phyloP scores from a whole-genome alignment of 1,140 invertebrate genomes.

The Coboldia fuscipes region DNA sequence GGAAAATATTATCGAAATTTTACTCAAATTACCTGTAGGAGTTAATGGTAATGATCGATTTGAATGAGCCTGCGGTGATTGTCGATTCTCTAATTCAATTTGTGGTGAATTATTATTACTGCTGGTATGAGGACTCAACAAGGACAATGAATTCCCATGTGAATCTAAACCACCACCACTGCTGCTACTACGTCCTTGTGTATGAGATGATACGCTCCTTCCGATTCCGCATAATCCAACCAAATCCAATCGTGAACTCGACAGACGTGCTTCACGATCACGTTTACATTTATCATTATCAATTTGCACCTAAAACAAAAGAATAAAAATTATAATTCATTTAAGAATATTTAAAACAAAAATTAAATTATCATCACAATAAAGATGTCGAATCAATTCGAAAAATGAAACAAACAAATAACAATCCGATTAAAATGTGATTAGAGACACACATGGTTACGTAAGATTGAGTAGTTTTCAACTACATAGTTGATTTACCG shows the following conservation, averaged over 20 bases:
- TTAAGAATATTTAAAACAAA: background rate
- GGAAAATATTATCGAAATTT: background rate
- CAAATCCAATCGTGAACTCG: slow-evolving; percentile 14
- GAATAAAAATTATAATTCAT: background rate
- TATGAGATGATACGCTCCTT: slow-evolving; percentile 6
- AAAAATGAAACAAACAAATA: too few relatives aligned
- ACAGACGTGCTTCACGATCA: slow-evolving; percentile 11
- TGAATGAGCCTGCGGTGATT: slow-evolving; percentile 6
- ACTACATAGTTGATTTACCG: too few relatives aligned
- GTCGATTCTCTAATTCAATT: slow-evolving; percentile 4
- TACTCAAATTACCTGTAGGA: slow-evolving; percentile 9
- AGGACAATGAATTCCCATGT: slow-evolving; percentile 7
- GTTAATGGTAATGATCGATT: slow-evolving; percentile 7
- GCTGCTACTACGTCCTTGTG: too few relatives aligned
- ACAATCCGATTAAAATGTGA: too few relatives aligned
- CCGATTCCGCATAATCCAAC: slow-evolving; percentile 9
- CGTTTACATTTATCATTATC: slow-evolving; percentile 21
- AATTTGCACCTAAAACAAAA: slow-evolving; percentile 14
- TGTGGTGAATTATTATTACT: slow-evolving; percentile 7
- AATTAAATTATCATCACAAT: background rate
- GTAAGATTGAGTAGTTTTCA: too few relatives aligned
- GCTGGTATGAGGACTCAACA: slow-evolving; percentile 3
- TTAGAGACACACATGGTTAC: too few relatives aligned
- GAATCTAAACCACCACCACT: slow-evolving; percentile 12
- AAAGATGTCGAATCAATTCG: too few relatives aligned